Conservation (phyloP, 2,888 invertebrate genomes). For the Apamea crenata region DNA sequence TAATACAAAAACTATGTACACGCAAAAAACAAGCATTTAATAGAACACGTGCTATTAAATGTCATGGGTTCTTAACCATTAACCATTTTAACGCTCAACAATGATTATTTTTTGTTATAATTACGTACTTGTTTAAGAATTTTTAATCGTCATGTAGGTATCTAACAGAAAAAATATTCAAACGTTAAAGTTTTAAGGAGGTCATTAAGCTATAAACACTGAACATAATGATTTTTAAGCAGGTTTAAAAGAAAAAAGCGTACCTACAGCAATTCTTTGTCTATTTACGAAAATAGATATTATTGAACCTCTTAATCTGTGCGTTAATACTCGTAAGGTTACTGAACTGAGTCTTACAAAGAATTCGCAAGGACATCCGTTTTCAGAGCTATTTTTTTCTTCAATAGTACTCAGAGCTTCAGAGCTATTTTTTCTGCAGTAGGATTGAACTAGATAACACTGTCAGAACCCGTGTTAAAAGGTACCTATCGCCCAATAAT, state of each 20-base stretch:
- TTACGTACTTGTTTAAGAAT: slow-evolving; percentile 20
- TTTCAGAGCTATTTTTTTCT: slow-evolving; percentile 13
- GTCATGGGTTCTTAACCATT: slow-evolving; percentile 40
- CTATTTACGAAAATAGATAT: not conserved
- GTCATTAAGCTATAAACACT: slow-evolving; percentile 8
- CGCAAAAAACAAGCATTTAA: slow-evolving; percentile 46
- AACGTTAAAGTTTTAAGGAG: not conserved
- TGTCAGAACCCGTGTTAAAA: slow-evolving; percentile 1
- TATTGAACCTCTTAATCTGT: slow-evolving; percentile 19
- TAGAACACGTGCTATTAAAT: slow-evolving; percentile 35
- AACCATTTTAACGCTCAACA: slow-evolving; percentile 35
- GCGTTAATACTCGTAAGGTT: slow-evolving; percentile 26
- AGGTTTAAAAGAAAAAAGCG: slow-evolving; percentile 2
- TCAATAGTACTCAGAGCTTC: not conserved
- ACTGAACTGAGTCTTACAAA: slow-evolving; percentile 38
- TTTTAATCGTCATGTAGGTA: slow-evolving; percentile 13
- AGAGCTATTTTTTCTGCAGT: too few relatives aligned
- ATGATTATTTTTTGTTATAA: slow-evolving; percentile 32
- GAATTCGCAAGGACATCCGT: slow-evolving; percentile 34
- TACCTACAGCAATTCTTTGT: not conserved
- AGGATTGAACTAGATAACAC: not conserved
- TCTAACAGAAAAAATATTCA: not conserved
- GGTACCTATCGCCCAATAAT: not conserved
- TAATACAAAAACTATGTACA: slow-evolving; percentile 35
- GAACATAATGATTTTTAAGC: not conserved